These are phyloP conservation scores for Bruchidius siliquastri DNA, from an alignment of 2,888 invertebrate species.

Conservation along the genomic window DNA sequence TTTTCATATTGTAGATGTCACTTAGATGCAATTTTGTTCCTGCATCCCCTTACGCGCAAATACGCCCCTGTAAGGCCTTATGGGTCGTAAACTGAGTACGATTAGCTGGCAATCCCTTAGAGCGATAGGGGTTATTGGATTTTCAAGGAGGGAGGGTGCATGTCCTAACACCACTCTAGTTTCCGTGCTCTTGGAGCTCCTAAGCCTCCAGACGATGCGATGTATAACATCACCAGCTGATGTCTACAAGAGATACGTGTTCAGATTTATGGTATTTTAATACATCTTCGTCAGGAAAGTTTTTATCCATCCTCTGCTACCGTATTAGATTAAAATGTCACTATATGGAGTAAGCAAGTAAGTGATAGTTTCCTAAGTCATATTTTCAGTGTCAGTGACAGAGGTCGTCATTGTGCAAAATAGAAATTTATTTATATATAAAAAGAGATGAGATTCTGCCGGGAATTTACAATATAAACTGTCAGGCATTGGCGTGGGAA, in stretches of 20 bases:
- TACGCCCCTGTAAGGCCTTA: background rate
- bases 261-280: background rate
- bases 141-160: background rate
- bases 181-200: background rate
- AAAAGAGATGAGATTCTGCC: too few species aligned
- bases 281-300: background rate
- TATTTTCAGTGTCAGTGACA: too few species aligned
- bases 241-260: background rate
- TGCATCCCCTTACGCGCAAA: too few species aligned
- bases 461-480: too few species aligned
- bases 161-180: background rate
- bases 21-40: too few species aligned
- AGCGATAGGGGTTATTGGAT: background rate
- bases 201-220: background rate
- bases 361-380: background rate
- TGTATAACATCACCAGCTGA: background rate
- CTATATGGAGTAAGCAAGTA: background rate
- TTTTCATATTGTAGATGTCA: too few species aligned
- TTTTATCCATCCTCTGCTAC: background rate
- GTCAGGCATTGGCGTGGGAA: too few species aligned
- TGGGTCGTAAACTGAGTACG: background rate
- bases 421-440: too few species aligned
- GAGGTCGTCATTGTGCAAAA: too few species aligned
- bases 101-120: background rate
- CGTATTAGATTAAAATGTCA: background rate